Evolutionary conservation across 2,113 vertebrate species (phyloP).

Genomic region (Narcine bancroftii): DNA sequence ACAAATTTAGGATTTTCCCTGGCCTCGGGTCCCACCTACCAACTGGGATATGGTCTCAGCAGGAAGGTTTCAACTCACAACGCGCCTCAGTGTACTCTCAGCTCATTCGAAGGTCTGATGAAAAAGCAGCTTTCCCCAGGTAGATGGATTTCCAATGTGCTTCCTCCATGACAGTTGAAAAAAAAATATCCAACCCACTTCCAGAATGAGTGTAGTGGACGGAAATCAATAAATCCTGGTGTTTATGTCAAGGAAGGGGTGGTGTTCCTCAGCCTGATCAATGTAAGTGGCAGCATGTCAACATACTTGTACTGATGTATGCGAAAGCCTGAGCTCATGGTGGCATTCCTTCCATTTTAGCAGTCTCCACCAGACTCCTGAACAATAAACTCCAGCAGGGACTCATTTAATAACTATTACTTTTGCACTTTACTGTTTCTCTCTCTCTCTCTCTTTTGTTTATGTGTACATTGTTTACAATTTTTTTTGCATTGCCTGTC

Average conservation of each 20-base stretch:
- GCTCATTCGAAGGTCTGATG: background rate
- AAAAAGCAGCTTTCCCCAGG: background rate
- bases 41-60: background rate
- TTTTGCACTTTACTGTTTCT: no score
- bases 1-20: background rate
- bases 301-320: background rate
- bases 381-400: no score
- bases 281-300: background rate
- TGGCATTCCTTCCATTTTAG: background rate
- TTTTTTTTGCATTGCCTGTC: no score
- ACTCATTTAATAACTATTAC: no score
- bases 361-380: no score
- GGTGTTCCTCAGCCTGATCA: background rate
- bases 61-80: background rate
- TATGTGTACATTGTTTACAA: no score
- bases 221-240: background rate
- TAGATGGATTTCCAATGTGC: background rate
- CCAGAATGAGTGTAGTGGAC: background rate
- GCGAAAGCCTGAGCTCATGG: background rate
- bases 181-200: background rate
- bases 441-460: no score
- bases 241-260: background rate
- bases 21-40: background rate
- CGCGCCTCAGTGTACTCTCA: background rate
- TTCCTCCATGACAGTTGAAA: constrained; percentile 9